phyloP scores from a whole-genome alignment of 2,888 invertebrate genomes.

The Xestobium rufovillosum region DNA sequence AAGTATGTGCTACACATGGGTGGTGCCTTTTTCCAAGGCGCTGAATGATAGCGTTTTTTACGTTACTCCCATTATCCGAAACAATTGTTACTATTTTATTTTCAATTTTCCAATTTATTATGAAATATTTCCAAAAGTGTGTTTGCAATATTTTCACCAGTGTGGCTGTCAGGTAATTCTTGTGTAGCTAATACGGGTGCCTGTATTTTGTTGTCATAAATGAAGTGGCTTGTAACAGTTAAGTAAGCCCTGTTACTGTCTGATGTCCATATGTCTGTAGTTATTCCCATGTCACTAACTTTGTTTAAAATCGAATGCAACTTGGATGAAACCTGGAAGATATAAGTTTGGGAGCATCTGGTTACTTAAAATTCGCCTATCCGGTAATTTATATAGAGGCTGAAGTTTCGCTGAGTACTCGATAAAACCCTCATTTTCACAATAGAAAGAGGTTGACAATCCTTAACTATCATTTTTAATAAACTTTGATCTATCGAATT shows the following conservation, averaged over 20 bases:
- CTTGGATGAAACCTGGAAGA: conserved; percentile 11
- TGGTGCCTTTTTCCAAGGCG: conserved; percentile 24
- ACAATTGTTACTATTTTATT: conserved; percentile 28
- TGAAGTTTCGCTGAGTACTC: conserved; percentile 22
- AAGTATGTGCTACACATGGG: conserved; percentile 28
- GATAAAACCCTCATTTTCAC: conserved; percentile 28
- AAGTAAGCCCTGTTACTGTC: conserved; percentile 24
- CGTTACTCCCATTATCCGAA: conserved; percentile 27
- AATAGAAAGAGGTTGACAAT: conserved; percentile 26
- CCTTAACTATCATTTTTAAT: conserved; percentile 23
- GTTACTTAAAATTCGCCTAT: conserved; percentile 16
- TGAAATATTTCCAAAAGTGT: conserved; percentile 21
- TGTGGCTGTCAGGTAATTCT: conserved; percentile 22
- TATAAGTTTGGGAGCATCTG: conserved; percentile 20
- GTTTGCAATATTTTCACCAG: conserved; percentile 18
- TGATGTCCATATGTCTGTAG: conserved; percentile 31
- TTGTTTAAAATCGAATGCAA: conserved; percentile 19
- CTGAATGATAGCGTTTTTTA: conserved; percentile 27
- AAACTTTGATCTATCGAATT: conserved; percentile 15
- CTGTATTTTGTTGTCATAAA: conserved; percentile 19
- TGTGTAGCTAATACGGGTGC: conserved; percentile 20
- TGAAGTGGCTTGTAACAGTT: conserved; percentile 28
- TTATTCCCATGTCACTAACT: conserved; percentile 21
- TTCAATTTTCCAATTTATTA: conserved; percentile 24
- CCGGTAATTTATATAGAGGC: conserved; percentile 23